Evolutionary conservation across 2,113 vertebrate genomes (phyloP).

Genomic region (Delphinus delphis): DNA sequence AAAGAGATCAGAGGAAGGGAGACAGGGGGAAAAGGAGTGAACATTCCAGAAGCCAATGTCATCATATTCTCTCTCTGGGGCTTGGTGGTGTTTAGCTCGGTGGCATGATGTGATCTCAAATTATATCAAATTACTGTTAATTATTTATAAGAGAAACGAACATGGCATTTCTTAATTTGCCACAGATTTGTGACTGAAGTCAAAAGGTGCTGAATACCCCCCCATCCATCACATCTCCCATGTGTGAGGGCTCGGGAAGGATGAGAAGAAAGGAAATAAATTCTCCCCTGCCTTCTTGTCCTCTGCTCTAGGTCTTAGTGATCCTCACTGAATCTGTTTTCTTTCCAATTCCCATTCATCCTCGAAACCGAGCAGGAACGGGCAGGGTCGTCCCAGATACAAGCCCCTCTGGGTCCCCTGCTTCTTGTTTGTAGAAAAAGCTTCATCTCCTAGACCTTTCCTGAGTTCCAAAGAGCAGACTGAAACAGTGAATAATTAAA

Average conservation of each 20-base stretch:
- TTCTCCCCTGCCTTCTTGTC: background rate
- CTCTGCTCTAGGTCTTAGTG: background rate
- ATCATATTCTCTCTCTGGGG: background rate
- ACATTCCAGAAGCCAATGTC: background rate
- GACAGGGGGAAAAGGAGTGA: background rate
- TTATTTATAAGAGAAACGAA: background rate
- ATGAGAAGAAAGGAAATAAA: background rate
- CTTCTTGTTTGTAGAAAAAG: no score
- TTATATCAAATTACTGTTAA: background rate
- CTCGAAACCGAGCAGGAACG: no score
- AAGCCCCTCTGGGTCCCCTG: no score
- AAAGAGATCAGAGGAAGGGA: background rate
- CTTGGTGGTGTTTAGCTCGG: background rate
- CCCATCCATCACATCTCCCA: background rate
- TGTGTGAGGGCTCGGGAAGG: background rate
- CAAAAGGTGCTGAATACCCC: background rate
- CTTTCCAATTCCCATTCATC: background rate
- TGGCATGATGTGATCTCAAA: background rate
- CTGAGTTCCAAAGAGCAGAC: no score
- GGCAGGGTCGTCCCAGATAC: no score
- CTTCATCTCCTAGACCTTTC: no score
- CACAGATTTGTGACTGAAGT: background rate
- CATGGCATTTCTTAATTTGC: background rate
- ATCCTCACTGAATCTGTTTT: background rate
- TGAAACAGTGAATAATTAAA: no score